phyloP scores from a whole-genome alignment of 2,888 invertebrate species.

The Drosophila kokeensis region DNA sequence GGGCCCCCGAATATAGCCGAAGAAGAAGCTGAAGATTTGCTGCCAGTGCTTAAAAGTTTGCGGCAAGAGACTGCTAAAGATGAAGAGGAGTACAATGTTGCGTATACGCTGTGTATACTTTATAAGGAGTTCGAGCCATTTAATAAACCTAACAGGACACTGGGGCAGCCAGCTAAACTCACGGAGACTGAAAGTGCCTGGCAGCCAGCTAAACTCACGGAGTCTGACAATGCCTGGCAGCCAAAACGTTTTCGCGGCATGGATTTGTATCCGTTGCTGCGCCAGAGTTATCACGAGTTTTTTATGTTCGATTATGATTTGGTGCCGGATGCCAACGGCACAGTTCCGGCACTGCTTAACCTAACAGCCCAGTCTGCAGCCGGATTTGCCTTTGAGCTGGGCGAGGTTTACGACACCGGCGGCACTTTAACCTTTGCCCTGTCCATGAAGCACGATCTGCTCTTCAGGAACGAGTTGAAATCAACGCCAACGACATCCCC shows the following conservation, averaged over 20 bases:
- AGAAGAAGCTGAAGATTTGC: neutral
- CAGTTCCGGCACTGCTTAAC: slow-evolving; percentile 89
- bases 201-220: slow-evolving; percentile 52
- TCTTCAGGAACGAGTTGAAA: slow-evolving; percentile 64
- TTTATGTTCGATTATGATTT: slow-evolving; percentile 92
- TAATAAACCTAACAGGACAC: slow-evolving; percentile 23
- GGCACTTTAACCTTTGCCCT: slow-evolving; percentile 91
- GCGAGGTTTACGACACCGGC: slow-evolving; percentile 91
- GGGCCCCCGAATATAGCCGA: slow-evolving; percentile 26
- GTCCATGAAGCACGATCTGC: slow-evolving; percentile 87
- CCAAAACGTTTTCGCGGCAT: slow-evolving; percentile 74
- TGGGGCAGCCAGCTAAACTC: neutral
- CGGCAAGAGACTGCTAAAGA: slow-evolving; percentile 24
- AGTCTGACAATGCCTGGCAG: slow-evolving; percentile 51
- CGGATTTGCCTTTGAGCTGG: slow-evolving; percentile 89
- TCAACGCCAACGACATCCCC: slow-evolving; percentile 49
- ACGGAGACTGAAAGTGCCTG: slow-evolving; percentile 36
- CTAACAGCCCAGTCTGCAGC: slow-evolving; percentile 88
- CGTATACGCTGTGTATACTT: slow-evolving; percentile 79
- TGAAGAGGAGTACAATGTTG: slow-evolving; percentile 52
- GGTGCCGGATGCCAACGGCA: slow-evolving; percentile 88
- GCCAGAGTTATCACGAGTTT: slow-evolving; percentile 90
- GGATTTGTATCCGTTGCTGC: slow-evolving; percentile 84
- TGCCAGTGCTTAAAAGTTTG: neutral
- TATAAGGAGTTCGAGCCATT: slow-evolving; percentile 53